A percentile compares a stretch with the other conserved stretches of the same genome.
Evolutionary conservation across 2,888 invertebrate genomes (phyloP).

Genomic region (Polydesmus complanatus): DNA sequence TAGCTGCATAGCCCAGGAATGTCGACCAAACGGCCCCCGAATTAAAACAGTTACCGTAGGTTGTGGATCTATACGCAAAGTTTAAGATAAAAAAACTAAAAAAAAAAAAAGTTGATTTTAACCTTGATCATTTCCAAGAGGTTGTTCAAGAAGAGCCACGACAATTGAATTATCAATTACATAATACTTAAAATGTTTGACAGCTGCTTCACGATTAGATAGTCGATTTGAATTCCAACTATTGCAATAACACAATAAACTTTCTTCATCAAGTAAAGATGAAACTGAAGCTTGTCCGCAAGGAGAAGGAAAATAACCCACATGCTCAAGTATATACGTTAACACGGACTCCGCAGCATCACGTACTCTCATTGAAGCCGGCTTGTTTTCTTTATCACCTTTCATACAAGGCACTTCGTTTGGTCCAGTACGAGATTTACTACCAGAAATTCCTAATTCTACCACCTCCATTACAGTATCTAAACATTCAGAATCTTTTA

Average conservation of each 20-base stretch:
- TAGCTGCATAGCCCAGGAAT: slow-evolving; percentile 83
- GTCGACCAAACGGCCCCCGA: slow-evolving; percentile 83
- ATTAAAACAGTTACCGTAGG: slow-evolving; percentile 80
- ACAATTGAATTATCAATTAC: slow-evolving; percentile 84
- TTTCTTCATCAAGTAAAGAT: slow-evolving; percentile 74
- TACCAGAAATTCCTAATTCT: slow-evolving; percentile 92
- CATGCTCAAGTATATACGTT: slow-evolving; percentile 79
- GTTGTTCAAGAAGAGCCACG: slow-evolving; percentile 78
- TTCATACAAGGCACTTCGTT: slow-evolving; percentile 83
- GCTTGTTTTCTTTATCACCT: slow-evolving; percentile 88
- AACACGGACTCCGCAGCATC: slow-evolving; percentile 93
- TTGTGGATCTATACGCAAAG: slow-evolving; percentile 55
- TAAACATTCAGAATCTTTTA: slow-evolving; percentile 82
- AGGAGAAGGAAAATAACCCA: slow-evolving; percentile 69
- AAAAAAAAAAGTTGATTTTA: not conserved
- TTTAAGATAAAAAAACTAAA: not conserved
- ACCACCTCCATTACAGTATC: slow-evolving; percentile 90
- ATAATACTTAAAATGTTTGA: slow-evolving; percentile 61
- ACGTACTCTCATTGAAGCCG: slow-evolving; percentile 91
- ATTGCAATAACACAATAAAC: slow-evolving; percentile 60
- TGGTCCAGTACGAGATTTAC: slow-evolving; percentile 63
- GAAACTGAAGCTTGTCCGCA: slow-evolving; percentile 71
- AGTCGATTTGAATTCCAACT: slow-evolving; percentile 41
- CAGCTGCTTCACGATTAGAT: slow-evolving; percentile 42
- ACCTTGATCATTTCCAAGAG: slow-evolving; percentile 68